phyloP scores from a whole-genome alignment of 2,113 vertebrate species.

The Atlantisia rogersi region DNA sequence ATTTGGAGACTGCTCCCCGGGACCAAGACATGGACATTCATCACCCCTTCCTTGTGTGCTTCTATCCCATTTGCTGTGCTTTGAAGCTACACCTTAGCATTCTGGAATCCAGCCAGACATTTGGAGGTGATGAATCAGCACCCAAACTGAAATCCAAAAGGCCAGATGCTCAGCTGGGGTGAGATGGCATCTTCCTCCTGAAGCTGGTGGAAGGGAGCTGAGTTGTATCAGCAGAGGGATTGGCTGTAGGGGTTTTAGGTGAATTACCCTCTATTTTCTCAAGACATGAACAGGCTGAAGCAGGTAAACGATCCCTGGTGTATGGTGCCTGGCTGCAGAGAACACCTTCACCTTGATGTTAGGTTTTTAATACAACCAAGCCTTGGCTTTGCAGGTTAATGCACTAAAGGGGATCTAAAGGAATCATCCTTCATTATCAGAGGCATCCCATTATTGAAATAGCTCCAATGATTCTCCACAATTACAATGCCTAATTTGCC shows the following conservation, averaged over 20 bases:
- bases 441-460: conserved; percentile 44
- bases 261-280: neutral
- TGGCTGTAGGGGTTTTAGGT: neutral
- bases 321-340: neutral
- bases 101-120: neutral
- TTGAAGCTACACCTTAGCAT: neutral
- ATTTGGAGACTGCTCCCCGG: neutral
- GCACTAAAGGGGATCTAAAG: conserved; percentile 3
- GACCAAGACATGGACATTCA: fast-evolving
- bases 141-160: neutral
- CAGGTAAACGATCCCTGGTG: neutral
- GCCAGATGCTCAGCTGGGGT: neutral
- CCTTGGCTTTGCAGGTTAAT: conserved; percentile 6
- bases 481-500: conserved; percentile 65
- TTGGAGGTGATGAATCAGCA: neutral
- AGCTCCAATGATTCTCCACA: conserved; percentile 32
- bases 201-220: neutral
- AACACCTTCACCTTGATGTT: neutral
- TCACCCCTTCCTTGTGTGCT: neutral
- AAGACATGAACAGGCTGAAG: neutral
- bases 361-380: neutral
- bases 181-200: neutral
- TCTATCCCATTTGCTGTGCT: neutral
- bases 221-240: neutral
- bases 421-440: conserved; percentile 55